These are phyloP conservation scores for Myocastor coypus DNA, from an alignment of 2,113 vertebrate genomes.

Conservation along the genomic window DNA sequence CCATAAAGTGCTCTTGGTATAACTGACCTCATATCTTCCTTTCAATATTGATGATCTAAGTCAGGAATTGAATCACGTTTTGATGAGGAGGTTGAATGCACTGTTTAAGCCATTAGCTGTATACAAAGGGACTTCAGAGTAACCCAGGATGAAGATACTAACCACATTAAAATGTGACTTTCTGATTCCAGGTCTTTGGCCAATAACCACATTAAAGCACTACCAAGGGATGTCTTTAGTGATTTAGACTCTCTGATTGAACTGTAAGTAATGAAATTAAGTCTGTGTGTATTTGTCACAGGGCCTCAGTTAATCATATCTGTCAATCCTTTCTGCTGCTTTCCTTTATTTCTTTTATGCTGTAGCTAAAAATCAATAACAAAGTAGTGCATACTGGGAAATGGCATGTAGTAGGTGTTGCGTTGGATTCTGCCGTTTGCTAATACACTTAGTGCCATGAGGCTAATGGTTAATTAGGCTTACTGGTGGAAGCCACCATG, in stretches of 20 bases:
- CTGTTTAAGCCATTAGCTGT: conserved; percentile 53
- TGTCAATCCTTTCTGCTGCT: not conserved
- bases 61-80: not conserved
- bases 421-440: conserved; percentile 38
- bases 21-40: conserved; percentile 11
- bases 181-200: conserved; percentile 94
- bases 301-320: conserved; percentile 31
- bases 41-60: not conserved
- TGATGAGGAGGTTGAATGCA: not conserved
- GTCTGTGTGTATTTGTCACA: conserved; percentile 39
- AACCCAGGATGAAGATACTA: conserved; percentile 48
- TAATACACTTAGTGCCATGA: not conserved
- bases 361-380: not conserved
- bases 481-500: not conserved
- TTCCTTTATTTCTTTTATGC: conserved; percentile 32
- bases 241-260: conserved; percentile 98
- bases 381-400: not conserved
- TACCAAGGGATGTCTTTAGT: conserved; percentile 95
- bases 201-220: conserved; percentile 95
- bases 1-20: not conserved
- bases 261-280: conserved; percentile 91
- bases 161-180: conserved; percentile 76
- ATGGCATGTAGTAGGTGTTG: not conserved
- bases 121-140: conserved; percentile 62
- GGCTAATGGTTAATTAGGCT: not conserved